Conservation (phyloP, 2,888 invertebrate species). For the Mythimna ferrago region DNA sequence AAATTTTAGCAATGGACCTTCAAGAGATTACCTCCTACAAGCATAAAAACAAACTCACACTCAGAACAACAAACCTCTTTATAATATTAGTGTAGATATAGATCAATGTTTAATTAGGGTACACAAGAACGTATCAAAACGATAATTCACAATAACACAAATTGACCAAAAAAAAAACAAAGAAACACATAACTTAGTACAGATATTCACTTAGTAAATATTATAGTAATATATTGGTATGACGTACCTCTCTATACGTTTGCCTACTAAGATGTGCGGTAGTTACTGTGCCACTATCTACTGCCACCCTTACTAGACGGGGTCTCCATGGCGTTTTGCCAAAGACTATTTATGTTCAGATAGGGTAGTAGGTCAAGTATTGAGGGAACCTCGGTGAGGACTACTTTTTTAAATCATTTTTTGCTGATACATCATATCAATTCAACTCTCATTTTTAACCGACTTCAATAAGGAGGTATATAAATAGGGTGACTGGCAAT, state of each 20-base stretch:
- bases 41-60: too few relatives aligned
- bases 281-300: conserved; percentile 40
- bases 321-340: conserved; percentile 47
- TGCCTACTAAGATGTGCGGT: conserved; percentile 29
- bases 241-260: conserved; percentile 50
- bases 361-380: conserved; percentile 5
- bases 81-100: too few relatives aligned
- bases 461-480: too few relatives aligned
- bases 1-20: too few relatives aligned
- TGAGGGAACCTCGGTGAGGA: conserved; percentile 30
- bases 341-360: conserved; percentile 47
- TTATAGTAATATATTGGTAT: not conserved
- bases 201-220: conserved; percentile 22
- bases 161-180: not conserved
- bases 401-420: not conserved
- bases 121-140: not conserved
- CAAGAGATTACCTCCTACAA: too few relatives aligned
- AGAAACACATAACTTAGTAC: not conserved
- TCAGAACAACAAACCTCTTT: too few relatives aligned
- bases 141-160: not conserved
- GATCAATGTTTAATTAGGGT: too few relatives aligned
- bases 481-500: too few relatives aligned
- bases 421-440: too few relatives aligned
- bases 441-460: too few relatives aligned
- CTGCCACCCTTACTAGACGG: conserved; percentile 49